These are phyloP conservation scores for Elgaria multicarinata DNA, from an alignment of 2,113 vertebrate genomes.

Conservation along the genomic window DNA sequence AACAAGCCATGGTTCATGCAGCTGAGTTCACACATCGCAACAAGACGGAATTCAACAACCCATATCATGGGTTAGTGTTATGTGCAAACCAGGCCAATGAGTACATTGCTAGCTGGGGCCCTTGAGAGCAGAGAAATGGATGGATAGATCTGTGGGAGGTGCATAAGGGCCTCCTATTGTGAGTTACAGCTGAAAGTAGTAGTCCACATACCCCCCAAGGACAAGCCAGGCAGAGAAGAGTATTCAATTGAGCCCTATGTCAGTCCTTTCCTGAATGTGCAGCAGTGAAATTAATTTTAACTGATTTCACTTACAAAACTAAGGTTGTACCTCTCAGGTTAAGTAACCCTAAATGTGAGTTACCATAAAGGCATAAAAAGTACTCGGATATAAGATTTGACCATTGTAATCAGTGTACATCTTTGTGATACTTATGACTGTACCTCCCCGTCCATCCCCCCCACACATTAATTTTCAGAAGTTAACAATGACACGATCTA, in stretches of 20 bases:
- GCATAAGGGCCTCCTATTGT: too few relatives aligned
- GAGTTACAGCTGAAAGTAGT: background rate
- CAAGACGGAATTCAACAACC: too few relatives aligned
- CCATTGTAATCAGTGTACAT: background rate
- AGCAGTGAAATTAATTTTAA: constrained; percentile 24
- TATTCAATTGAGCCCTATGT: background rate
- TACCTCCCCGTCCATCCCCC: constrained; percentile 34
- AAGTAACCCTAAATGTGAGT: background rate
- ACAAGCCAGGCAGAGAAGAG: background rate
- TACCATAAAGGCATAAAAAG: background rate
- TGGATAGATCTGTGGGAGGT: background rate
- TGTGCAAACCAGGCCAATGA: background rate
- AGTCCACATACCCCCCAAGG: background rate
- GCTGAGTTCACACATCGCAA: too few relatives aligned
- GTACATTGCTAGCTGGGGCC: background rate
- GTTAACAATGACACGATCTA: too few relatives aligned
- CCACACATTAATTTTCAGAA: constrained; percentile 23
- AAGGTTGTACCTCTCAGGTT: constrained; percentile 44
- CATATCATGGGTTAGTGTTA: too few relatives aligned
- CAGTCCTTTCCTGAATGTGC: background rate
- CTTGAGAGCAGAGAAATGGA: background rate
- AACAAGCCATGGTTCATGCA: too few relatives aligned
- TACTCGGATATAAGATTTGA: background rate
- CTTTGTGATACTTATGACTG: constrained; percentile 43
- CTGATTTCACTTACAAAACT: constrained; percentile 46